Base-by-base conservation (phyloP, 2,113 vertebrate genomes). In the Odocoileus virginianus region DNA sequence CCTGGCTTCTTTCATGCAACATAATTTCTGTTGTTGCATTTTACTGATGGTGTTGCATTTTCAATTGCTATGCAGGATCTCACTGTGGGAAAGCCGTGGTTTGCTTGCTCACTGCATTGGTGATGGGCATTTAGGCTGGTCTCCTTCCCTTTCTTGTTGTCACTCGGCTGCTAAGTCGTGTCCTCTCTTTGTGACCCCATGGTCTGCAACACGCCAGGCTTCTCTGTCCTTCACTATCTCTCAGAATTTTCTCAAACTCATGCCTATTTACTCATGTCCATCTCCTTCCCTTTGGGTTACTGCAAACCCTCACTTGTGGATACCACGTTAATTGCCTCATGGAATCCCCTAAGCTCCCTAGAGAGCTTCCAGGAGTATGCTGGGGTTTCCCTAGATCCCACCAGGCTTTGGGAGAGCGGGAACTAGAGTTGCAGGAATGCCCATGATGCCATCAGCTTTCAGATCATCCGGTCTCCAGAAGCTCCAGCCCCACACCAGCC, bases 341-440 rank as follows among this genome's bases (percentile, higher is more conserved):
- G 71, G 40, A 14, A 14, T 27, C 40, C 71, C 40, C 71, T 25
- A 76, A 43, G 12, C 40, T 15, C 7, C 47, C 12, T 23, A 50
- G 30, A 64, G 79, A 25, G 30, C 58, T 33, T 64, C 58, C 47
- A 15, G 14, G 28, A 33, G n/a, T 52, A 33, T 4, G 9, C 45
- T 40, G 25, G 45, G 13, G 58, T 25, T 43, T 67, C 47, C n/a
- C n/a, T 23, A 4, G 12, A 40, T 27, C 4, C 36, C 58, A 9
- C 45, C 47, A 36, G 7, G 6, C 33, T 30, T 27, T 8, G 14
- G 89, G 15, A 33, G 25, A 45, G 15, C 0, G 0, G 36, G 11
- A 57, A 14, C 27, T 14, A 14, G 13, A 54, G 79, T 23, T 11
- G 6, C 2, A 54, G n/a, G 50, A 43, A 55, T 0, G 45, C 15